phyloP scores from a whole-genome alignment of 92 coral and sea anemone species.

The Bergia sp. region DNA sequence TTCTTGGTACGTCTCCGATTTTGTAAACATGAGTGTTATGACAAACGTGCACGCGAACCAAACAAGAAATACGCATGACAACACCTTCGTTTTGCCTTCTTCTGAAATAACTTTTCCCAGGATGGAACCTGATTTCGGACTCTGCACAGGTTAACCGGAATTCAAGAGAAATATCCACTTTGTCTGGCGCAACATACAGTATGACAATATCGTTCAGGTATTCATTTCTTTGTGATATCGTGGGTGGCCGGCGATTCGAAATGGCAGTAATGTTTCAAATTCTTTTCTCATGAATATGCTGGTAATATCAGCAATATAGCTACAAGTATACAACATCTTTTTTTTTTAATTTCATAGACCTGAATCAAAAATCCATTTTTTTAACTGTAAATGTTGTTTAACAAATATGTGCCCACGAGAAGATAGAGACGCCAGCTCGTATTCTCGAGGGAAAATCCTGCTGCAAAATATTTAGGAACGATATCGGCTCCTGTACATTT shows the following conservation, averaged over 20 bases:
- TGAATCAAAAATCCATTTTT: too few species aligned
- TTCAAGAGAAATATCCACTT: neutral
- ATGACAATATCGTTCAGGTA: neutral
- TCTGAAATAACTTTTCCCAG: neutral
- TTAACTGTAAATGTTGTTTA: neutral
- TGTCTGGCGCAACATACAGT: neutral
- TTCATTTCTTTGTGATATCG: neutral
- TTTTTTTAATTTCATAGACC: neutral
- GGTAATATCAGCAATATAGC: neutral
- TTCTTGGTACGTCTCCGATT: neutral
- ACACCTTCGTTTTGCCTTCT: too few species aligned
- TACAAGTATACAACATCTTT: neutral
- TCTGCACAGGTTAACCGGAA: too few species aligned
- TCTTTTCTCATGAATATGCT: neutral
- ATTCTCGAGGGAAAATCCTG: too few species aligned
- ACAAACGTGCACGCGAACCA: neutral
- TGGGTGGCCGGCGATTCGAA: conserved; percentile 1
- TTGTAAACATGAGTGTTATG: neutral
- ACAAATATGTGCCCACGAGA: neutral
- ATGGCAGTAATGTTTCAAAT: neutral
- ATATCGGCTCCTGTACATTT: too few species aligned
- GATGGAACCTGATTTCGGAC: neutral
- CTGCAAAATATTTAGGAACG: too few species aligned
- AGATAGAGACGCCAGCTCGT: too few species aligned
- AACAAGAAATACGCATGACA: neutral